Evolutionary conservation across 2,113 vertebrate genomes (phyloP).

Genomic region (Toxotes jaculatrix): DNA sequence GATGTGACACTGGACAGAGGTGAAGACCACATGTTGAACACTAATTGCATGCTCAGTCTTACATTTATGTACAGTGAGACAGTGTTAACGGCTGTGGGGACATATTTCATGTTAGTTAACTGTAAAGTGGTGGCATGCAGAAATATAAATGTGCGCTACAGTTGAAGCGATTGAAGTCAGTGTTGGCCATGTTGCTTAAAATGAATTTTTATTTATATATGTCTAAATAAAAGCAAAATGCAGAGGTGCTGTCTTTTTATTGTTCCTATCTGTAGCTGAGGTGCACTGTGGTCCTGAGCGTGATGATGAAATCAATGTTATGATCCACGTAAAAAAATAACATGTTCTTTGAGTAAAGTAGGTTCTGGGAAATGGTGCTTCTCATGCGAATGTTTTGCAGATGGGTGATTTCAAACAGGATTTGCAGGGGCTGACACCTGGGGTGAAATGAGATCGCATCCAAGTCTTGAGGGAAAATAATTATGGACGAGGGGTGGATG

Average conservation of each 20-base stretch:
- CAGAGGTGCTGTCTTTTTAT: neutral
- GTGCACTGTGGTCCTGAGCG: neutral
- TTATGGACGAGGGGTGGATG: too few relatives aligned
- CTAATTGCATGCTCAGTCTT: conserved; percentile 2
- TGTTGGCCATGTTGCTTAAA: conserved; percentile 27
- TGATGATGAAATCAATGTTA: neutral
- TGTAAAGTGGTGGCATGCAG: conserved; percentile 12
- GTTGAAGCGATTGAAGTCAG: conserved; percentile 18
- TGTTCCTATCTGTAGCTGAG: neutral
- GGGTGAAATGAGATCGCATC: conserved; percentile 9
- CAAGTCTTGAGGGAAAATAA: neutral
- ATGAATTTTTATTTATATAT: conserved; percentile 27
- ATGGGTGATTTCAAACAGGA: neutral
- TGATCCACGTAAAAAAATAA: neutral
- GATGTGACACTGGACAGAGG: neutral
- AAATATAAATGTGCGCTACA: conserved; percentile 30
- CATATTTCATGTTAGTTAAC: neutral
- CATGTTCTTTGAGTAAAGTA: neutral
- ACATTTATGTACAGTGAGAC: conserved; percentile 7
- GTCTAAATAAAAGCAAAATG: conserved; percentile 58
- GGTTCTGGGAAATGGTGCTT: neutral
- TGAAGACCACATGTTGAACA: neutral
- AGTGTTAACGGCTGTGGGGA: neutral
- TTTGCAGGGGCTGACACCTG: neutral
- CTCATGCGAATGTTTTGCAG: neutral